phyloP scores from a whole-genome alignment of 2,888 invertebrate species.

The Tipula vernalis region DNA sequence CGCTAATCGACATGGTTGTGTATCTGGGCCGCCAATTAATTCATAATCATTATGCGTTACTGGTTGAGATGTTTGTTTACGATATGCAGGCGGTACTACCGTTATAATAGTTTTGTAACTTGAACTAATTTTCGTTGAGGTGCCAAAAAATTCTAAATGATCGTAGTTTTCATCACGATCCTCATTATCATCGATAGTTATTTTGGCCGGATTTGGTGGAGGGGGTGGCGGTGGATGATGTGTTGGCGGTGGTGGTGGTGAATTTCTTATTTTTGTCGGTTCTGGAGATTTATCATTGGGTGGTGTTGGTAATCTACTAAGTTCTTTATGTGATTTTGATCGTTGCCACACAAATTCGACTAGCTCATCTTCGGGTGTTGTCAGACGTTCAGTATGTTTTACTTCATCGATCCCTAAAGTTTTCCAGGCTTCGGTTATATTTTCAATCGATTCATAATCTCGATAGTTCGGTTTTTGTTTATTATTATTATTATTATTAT shows the following conservation, averaged over 20 bases:
- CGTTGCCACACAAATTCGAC: conserved; percentile 36
- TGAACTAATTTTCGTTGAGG: conserved; percentile 51
- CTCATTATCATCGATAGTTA: conserved; percentile 16
- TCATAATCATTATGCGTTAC: conserved; percentile 61
- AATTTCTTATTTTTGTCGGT: background rate
- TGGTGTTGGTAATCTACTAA: conserved; percentile 22
- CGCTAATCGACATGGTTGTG: conserved; percentile 57
- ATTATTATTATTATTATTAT: background rate
- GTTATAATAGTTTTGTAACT: conserved; percentile 59
- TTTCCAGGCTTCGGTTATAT: conserved; percentile 68
- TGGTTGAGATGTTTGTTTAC: conserved; percentile 23
- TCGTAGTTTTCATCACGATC: conserved; percentile 54
- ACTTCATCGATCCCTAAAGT: conserved; percentile 64
- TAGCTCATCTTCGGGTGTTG: conserved; percentile 30
- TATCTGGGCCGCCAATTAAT: conserved; percentile 49
- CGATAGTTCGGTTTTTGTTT: conserved; percentile 21
- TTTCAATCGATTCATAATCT: conserved; percentile 62
- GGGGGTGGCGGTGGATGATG: background rate
- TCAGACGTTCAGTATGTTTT: conserved; percentile 50
- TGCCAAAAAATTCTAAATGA: conserved; percentile 67
- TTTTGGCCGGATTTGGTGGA: conserved; percentile 19
- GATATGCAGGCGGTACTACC: conserved; percentile 39
- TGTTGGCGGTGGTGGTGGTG: background rate
- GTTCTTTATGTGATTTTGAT: conserved; percentile 28
- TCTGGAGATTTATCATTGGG: background rate